Evolutionary conservation across 1,140 invertebrate species (phyloP).

Genomic region (Lepidurus couesii): DNA sequence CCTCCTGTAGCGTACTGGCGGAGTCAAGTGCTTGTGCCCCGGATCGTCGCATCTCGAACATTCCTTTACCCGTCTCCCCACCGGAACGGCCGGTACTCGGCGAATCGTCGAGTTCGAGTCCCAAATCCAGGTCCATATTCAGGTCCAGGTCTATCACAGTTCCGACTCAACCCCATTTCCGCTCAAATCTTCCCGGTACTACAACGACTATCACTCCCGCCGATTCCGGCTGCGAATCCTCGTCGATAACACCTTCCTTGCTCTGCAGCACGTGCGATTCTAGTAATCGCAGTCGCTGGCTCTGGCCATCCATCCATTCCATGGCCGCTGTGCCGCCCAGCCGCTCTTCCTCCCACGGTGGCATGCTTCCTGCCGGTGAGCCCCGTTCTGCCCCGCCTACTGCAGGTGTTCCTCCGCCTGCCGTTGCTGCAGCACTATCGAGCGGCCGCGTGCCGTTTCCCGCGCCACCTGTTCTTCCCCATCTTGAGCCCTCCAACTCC

Average conservation of each 20-base stretch:
- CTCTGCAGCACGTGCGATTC: neutral
- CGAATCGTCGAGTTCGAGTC: neutral
- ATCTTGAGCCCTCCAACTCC: neutral
- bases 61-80: neutral
- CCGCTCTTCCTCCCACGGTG: neutral
- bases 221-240: neutral
- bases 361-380: neutral
- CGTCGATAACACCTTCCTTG: neutral
- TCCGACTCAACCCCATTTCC: neutral
- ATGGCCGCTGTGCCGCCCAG: neutral
- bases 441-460: neutral
- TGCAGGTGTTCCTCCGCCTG: neutral
- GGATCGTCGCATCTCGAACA: neutral
- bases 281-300: neutral
- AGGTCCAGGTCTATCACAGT: neutral
- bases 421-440: neutral
- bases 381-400: neutral
- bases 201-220: neutral
- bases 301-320: neutral
- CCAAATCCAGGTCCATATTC: neutral
- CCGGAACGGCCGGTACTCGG: neutral
- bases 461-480: neutral
- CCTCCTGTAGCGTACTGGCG: neutral
- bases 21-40: neutral
- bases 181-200: neutral